phyloP scores from a whole-genome alignment of 2,888 invertebrate genomes.

The Linyphia triangularis region DNA sequence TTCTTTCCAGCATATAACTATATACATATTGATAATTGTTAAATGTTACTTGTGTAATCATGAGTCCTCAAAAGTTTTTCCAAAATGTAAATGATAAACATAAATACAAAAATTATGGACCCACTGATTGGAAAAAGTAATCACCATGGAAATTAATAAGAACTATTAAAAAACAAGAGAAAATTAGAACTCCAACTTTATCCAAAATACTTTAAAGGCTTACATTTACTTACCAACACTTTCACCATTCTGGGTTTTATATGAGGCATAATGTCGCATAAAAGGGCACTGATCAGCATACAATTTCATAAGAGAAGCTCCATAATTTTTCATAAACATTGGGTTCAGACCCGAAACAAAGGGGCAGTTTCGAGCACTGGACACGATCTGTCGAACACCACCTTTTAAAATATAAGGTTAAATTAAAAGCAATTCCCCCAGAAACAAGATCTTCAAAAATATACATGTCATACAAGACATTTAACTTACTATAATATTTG shows the following conservation, averaged over 20 bases:
- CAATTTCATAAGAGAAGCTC: slow-evolving; percentile 86
- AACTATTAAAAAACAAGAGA: no score
- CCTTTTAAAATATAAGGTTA: slow-evolving; percentile 10
- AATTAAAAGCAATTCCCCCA: not conserved
- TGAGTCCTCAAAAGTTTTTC: no score
- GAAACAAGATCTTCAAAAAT: not conserved
- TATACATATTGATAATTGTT: no score
- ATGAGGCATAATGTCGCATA: slow-evolving; percentile 82
- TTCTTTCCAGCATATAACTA: no score
- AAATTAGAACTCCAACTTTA: no score
- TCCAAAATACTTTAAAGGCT: no score
- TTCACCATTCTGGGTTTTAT: slow-evolving; percentile 25
- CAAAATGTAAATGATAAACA: no score
- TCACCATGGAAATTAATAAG: no score
- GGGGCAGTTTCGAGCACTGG: slow-evolving; percentile 88
- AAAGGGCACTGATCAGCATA: slow-evolving; percentile 91
- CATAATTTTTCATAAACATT: slow-evolving; percentile 90
- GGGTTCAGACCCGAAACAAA: slow-evolving; percentile 90
- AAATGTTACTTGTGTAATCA: no score
- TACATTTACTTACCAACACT: slow-evolving; percentile 33
- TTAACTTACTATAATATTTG: not conserved
- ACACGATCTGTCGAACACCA: slow-evolving; percentile 46
- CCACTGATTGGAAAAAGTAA: no score
- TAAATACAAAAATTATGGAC: no score
- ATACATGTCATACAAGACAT: not conserved